Evolutionary conservation across 53 echinoderm and acorn worm genomes (phyloP), one percentile per base, ranked within the genome.

Genomic region (Echinarachnius parma): DNA sequence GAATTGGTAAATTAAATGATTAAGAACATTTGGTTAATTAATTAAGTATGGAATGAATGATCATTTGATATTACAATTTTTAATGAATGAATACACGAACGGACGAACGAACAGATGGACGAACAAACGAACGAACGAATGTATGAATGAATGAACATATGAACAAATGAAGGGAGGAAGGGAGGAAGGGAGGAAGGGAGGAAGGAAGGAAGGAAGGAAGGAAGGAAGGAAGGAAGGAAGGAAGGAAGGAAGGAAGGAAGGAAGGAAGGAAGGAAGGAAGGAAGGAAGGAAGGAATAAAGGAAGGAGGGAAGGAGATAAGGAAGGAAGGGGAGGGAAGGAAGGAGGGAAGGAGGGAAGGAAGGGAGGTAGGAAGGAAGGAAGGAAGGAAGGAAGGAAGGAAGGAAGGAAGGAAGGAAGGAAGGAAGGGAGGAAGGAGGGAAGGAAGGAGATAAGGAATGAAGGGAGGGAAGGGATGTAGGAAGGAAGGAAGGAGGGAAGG

Each of bases 401-500:
- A n/a, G 36, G 39, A 25, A 62, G 25, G 62, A 39, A 62, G 21
- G 37, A 23, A 62, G 36, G 24, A 37, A 25, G 62, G 37, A 62
- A 10, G 13, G 22, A 14, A 15, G 24, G 9, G 9, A 1, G 21
- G 39, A 13, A 7, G 39, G 39, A 13, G 7, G 13, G 39, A 39
- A 9, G 39, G 7, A 13, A 9, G 13, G 39, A 39, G 7, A 39
- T 9, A 7, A 39, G 7, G 13, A 39, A 9, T 39, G 39, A 13
- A 7, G 13, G 13, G 7, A 39, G 39, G 39, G 7, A 9, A 39
- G 39, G 13, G 39, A 39, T 7, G 13, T 39, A 39, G 7, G 39
- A 39, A 39, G 7, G 13, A 39, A 39, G 13, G 13, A 9, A 39
- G 13, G 7, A 13, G 7, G 39, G 39, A 13, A 39, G 39, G 13